Evolutionary conservation across 2,888 invertebrate genomes (phyloP).

Genomic region (Rhingia campestris): DNA sequence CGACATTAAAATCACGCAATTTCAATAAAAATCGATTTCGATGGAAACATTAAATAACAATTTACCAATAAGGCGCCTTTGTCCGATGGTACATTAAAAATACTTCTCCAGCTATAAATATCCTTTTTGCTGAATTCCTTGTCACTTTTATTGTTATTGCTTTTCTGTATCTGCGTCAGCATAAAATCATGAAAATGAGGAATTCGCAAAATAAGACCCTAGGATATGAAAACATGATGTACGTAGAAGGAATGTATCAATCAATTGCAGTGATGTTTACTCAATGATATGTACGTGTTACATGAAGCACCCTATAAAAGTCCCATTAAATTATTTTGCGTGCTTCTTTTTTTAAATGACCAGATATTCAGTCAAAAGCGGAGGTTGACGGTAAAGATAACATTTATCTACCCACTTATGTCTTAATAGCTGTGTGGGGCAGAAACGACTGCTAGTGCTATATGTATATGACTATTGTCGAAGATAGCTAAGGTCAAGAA

Average conservation of each 20-base stretch:
- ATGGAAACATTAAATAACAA: slow-evolving; percentile 4
- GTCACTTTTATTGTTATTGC: slow-evolving; percentile 10
- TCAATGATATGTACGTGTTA: no score
- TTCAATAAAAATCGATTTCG: slow-evolving; percentile 9
- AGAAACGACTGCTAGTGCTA: no score
- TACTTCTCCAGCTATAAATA: slow-evolving; percentile 1
- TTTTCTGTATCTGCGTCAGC: background rate
- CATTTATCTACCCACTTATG: no score
- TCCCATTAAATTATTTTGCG: no score
- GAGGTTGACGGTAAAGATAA: no score
- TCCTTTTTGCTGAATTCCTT: background rate
- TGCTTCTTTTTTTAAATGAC: no score
- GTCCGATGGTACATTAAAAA: background rate
- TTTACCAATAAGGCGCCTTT: background rate
- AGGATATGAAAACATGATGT: background rate
- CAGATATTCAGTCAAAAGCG: no score
- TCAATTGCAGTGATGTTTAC: background rate
- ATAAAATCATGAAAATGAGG: background rate
- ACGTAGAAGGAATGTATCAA: background rate
- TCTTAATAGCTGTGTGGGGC: no score
- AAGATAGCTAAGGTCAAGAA: no score
- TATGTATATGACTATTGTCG: no score
- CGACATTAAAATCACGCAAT: background rate
- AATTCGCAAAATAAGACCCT: background rate
- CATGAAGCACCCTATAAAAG: no score